phyloP scores from a whole-genome alignment of 1,140 invertebrate species.

The Lucilia sericata region DNA sequence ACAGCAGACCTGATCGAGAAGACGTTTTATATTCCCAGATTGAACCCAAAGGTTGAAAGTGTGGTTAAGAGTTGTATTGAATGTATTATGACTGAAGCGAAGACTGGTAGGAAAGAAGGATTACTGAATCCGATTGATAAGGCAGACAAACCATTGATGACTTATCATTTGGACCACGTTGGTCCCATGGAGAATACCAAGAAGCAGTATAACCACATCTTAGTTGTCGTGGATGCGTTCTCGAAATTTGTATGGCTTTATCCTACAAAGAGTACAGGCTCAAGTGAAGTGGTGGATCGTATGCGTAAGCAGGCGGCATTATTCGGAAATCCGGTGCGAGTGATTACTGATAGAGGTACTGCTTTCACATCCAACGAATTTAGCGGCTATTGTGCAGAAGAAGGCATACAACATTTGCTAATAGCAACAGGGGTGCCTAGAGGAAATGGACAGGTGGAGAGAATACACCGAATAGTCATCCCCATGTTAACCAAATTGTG shows the following conservation, averaged over 20 bases:
- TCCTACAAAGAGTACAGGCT: too few species aligned
- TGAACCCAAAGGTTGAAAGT: too few species aligned
- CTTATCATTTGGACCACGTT: constrained; percentile 50
- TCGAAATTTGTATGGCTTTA: too few species aligned
- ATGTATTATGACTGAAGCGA: too few species aligned
- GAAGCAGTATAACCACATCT: constrained; percentile 67
- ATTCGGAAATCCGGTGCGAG: constrained; percentile 55
- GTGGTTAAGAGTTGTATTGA: too few species aligned
- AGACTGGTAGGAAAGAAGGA: too few species aligned
- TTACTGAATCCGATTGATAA: constrained; percentile 56
- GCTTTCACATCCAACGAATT: constrained; percentile 53
- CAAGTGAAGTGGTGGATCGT: constrained; percentile 55
- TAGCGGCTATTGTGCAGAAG: constrained; percentile 48
- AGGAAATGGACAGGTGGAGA: too few species aligned
- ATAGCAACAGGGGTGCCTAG: constrained; percentile 59
- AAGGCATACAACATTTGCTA: constrained; percentile 54
- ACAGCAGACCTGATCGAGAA: too few species aligned
- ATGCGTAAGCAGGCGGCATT: neutral
- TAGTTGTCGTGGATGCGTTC: constrained; percentile 59
- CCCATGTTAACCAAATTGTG: too few species aligned
- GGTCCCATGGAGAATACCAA: constrained; percentile 61
- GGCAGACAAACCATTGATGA: constrained; percentile 48
- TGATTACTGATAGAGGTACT: constrained; percentile 58
- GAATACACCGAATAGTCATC: too few species aligned
- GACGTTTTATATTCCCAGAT: too few species aligned